Conservation (phyloP, 2,113 vertebrate genomes). For the Rutilus rutilus region DNA sequence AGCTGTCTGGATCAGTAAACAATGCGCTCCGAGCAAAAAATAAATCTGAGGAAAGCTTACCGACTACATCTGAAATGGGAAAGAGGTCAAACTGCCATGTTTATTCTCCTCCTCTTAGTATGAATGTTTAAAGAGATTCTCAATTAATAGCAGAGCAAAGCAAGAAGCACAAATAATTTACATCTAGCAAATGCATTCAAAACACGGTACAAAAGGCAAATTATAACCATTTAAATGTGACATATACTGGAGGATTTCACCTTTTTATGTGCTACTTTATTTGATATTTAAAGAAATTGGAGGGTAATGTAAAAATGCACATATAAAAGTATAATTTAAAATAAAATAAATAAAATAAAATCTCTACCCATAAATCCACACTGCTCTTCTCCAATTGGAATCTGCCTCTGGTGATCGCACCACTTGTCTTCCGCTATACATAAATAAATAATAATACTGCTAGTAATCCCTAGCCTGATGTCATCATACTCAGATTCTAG, state of each 20-base stretch:
- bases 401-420: not conserved
- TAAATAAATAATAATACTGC: not conserved
- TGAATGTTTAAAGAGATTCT: not conserved
- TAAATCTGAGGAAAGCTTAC: not conserved
- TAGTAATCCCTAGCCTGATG: not conserved
- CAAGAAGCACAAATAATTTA: not conserved
- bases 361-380: not conserved
- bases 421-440: not conserved
- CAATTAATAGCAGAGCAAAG: not conserved
- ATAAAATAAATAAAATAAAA: not conserved
- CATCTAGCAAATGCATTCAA: not conserved
- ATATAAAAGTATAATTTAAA: not conserved
- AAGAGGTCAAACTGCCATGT: slow-evolving; percentile 1
- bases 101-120: not conserved
- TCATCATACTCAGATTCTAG: no score
- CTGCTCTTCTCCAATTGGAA: not conserved
- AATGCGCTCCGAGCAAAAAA: not conserved
- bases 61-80: slow-evolving; percentile 11
- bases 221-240: not conserved
- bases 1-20: slow-evolving; percentile 25
- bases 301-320: no score
- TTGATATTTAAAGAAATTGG: not conserved
- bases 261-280: not conserved
- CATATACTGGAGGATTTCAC: not conserved
- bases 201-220: not conserved